Conservation (phyloP, 2,797 vertebrate species). For the Myioborus miniatus region DNA sequence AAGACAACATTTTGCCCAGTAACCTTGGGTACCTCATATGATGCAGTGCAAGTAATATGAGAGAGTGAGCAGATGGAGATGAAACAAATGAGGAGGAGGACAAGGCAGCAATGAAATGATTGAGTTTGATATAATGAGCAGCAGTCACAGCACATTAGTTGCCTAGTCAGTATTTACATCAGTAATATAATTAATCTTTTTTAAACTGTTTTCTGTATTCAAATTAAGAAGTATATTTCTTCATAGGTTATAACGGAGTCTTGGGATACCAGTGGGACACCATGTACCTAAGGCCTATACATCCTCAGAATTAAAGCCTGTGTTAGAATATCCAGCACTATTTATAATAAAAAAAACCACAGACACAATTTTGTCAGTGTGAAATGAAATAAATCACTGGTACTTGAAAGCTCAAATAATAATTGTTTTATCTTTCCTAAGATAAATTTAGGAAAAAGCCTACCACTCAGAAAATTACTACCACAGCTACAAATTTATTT, state of each 20-base stretch:
- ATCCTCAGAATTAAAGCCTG: neutral
- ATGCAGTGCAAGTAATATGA: neutral
- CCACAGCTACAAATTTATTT: neutral
- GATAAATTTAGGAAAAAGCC: neutral
- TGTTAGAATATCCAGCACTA: neutral
- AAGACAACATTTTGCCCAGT: neutral
- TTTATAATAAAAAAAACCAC: neutral
- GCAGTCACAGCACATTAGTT: neutral
- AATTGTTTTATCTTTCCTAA: neutral
- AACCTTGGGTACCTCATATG: neutral
- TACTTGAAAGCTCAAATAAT: neutral
- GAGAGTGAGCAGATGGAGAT: constrained; percentile 13
- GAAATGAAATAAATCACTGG: neutral
- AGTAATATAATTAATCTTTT: constrained; percentile 29
- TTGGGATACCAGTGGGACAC: neutral
- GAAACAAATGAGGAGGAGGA: constrained; percentile 15
- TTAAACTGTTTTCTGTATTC: neutral
- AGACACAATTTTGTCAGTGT: neutral
- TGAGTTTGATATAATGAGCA: constrained; percentile 18
- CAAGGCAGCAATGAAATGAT: constrained; percentile 1
- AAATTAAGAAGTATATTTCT: neutral
- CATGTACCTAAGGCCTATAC: neutral
- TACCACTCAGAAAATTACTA: neutral
- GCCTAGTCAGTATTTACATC: constrained; percentile 32
- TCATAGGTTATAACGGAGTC: neutral